Percentiles rank a stretch among this genome's conserved stretches.
Evolutionary conservation across 1,140 invertebrate species (phyloP).

Genomic region (Sminthurides bifidus): DNA sequence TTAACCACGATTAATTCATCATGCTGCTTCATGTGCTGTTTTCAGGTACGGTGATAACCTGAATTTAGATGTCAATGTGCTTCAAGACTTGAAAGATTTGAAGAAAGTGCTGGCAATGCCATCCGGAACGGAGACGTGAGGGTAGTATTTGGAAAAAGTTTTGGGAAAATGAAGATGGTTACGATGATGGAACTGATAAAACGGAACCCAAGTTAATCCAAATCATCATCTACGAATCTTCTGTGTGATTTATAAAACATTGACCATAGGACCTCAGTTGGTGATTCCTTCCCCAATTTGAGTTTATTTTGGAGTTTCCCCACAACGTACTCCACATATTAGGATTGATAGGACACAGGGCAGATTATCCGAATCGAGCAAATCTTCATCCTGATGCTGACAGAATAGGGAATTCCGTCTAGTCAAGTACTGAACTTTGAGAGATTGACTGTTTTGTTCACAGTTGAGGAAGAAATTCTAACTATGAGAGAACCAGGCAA

Average conservation of each 20-base stretch:
- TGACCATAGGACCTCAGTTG: neutral
- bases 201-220: slow-evolving; percentile 46
- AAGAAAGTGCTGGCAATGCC: slow-evolving; percentile 32
- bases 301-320: neutral
- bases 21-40: neutral
- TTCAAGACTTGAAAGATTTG: slow-evolving; percentile 33
- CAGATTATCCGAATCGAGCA: too few species aligned
- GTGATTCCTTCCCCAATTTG: neutral
- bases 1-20: neutral
- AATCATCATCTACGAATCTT: slow-evolving; percentile 72
- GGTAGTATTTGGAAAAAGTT: slow-evolving; percentile 32
- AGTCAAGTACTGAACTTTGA: too few species aligned
- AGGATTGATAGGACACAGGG: too few species aligned
- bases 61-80: slow-evolving; percentile 44
- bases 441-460: too few species aligned
- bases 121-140: slow-evolving; percentile 25
- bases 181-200: slow-evolving; percentile 23
- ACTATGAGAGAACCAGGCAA: too few species aligned
- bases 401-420: too few species aligned
- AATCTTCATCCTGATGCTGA: too few species aligned
- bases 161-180: slow-evolving; percentile 31
- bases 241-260: slow-evolving; percentile 47
- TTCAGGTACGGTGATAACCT: slow-evolving; percentile 40
- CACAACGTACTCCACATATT: too few species aligned
- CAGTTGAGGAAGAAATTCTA: too few species aligned